phyloP scores from a whole-genome alignment of 1,140 invertebrate genomes.

The Stegodyphus mimosarum region DNA sequence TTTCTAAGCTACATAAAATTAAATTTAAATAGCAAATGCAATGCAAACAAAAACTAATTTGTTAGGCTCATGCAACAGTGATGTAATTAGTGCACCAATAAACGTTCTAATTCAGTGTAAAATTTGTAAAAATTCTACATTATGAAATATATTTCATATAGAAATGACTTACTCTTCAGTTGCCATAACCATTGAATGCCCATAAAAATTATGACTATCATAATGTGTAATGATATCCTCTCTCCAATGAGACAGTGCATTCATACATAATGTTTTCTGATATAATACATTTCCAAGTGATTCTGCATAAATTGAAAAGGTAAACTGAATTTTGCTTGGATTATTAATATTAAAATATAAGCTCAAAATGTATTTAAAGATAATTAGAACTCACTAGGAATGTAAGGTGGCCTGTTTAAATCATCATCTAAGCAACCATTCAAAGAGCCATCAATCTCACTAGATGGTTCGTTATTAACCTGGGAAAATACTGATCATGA shows the following conservation, averaged over 20 bases:
- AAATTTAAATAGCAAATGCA: too few species aligned
- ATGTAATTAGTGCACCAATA: too few species aligned
- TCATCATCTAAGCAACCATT: slow-evolving; percentile 72
- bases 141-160: not conserved
- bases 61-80: too few species aligned
- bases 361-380: slow-evolving; percentile 25
- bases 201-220: slow-evolving; percentile 86
- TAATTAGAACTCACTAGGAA: slow-evolving; percentile 69
- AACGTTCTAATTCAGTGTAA: not conserved
- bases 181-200: slow-evolving; percentile 77
- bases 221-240: slow-evolving; percentile 77
- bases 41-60: too few species aligned
- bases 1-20: too few species aligned
- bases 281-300: slow-evolving; percentile 69
- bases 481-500: not conserved
- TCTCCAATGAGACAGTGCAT: slow-evolving; percentile 69
- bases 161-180: slow-evolving; percentile 76
- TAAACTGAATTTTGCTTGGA: not conserved
- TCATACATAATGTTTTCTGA: slow-evolving; percentile 85
- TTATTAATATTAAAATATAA: not conserved
- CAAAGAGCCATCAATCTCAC: slow-evolving; percentile 60
- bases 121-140: not conserved
- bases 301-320: not conserved
- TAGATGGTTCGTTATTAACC: slow-evolving; percentile 62
- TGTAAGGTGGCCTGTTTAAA: slow-evolving; percentile 78